Base-by-base conservation (phyloP, 2,797 vertebrate species). In the Coreius guichenoti region DNA sequence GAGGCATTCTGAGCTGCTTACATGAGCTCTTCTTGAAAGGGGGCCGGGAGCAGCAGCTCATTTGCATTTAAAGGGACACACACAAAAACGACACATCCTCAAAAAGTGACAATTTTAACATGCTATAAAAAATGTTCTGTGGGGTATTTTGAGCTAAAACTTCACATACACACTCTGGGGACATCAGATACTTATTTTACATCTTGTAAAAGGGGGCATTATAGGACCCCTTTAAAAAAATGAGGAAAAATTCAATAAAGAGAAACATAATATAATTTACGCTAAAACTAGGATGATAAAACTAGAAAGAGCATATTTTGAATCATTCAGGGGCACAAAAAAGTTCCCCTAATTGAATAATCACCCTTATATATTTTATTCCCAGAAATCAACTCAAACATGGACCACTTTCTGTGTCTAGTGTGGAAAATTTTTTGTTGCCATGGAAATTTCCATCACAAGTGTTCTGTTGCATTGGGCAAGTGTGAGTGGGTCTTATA, bases 401-500 rank as follows among this genome's bases (percentile, higher is more conserved):
- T 76, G 43, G 26, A 12, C 43, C 3, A 8, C 19, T 84, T 81
- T 75, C 39, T 61, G 12, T 58, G 49, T 68, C 63, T 26, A 26
- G 63, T 83, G 90, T 89, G 86, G 82, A 93, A 89, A 94, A 88
- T 83, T 93, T 93, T 94, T 91, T 94, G 92, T 93, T 92, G 86
- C 90, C 84, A 89, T 93, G 91, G 94, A 94, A 94, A 92, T 93
- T 95, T 95, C 94, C 94, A 95, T 88, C 89, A 88, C 89, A 83
- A 85, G 73, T 73, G 56, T 85, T 86, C 65, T 89, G 89, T 82
- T 89, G 92, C 91, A 89, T 81, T 65, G 84, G 84, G 77, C 84
- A 84, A 29, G 54, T 89, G 89, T 87, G 89, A 70, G 85, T 76
- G 31, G 83, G 90, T 91, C 89, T 90, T 91, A 91, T 91, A 92